Percentiles rank a stretch among this genome's conserved stretches.
phyloP scores from a whole-genome alignment of 2,113 vertebrate genomes.

The Heterotilapia buettikoferi region DNA sequence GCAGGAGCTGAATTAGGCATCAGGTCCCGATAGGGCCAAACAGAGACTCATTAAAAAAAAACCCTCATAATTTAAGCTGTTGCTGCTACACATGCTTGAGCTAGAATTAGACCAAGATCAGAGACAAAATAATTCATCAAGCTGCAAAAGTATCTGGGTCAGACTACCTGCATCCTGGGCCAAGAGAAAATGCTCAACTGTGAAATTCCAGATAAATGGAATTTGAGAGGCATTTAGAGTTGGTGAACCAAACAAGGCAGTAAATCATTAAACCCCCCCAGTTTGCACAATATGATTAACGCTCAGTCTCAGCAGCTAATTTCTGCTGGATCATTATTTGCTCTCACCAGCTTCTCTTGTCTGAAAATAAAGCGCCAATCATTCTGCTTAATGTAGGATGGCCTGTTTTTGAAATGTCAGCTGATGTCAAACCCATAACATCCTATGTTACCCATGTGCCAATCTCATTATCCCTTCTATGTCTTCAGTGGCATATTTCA shows the following conservation, averaged over 20 bases:
- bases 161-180: slow-evolving; percentile 9
- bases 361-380: neutral
- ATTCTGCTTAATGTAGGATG: neutral
- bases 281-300: neutral
- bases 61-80: neutral
- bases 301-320: neutral
- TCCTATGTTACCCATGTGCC: neutral
- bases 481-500: slow-evolving; percentile 8
- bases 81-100: neutral
- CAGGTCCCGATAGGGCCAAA: neutral
- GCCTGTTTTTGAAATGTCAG: neutral
- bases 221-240: neutral
- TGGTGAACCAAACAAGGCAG: neutral
- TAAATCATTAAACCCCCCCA: neutral
- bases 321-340: neutral
- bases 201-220: slow-evolving; percentile 6
- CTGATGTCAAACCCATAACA: neutral
- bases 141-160: slow-evolving; percentile 24
- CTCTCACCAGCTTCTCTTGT: neutral
- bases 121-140: slow-evolving; percentile 32
- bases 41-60: neutral
- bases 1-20: neutral
- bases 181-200: neutral
- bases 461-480: slow-evolving; percentile 10
- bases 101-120: slow-evolving; percentile 26